Conservation (phyloP, 2,113 vertebrate species). For the Mystacornis crossleyi region DNA sequence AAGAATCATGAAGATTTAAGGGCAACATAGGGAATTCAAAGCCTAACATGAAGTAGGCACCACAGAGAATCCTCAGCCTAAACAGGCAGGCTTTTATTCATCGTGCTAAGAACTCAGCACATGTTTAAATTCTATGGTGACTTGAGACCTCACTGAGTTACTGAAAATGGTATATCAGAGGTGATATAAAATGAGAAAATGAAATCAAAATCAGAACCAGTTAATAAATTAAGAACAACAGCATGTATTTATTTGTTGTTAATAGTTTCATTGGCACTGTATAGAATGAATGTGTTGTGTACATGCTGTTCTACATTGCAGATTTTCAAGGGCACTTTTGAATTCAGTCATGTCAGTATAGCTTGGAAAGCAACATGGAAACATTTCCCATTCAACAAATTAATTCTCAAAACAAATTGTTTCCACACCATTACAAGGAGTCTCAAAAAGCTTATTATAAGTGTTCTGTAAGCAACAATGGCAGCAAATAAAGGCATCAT, state of each 20-base stretch:
- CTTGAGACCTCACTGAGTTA: background rate
- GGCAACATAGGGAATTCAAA: background rate
- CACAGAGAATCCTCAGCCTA: background rate
- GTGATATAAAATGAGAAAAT: background rate
- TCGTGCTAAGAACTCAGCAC: background rate
- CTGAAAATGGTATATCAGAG: background rate
- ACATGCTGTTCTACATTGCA: background rate
- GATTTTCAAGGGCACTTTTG: slow-evolving; percentile 40
- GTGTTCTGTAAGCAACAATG: background rate
- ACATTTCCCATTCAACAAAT: slow-evolving; percentile 10
- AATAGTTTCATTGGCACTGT: background rate
- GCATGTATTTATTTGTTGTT: background rate
- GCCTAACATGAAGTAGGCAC: background rate
- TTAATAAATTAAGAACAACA: background rate
- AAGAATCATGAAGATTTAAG: background rate
- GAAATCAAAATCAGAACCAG: background rate
- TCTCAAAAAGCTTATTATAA: background rate
- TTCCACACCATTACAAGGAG: background rate
- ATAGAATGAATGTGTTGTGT: background rate
- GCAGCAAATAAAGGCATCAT: background rate
- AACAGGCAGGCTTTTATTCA: background rate
- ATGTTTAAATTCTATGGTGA: background rate
- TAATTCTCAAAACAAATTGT: slow-evolving; percentile 20
- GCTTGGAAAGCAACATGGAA: slow-evolving; percentile 42
- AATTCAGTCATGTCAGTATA: background rate